phyloP scores from a whole-genome alignment of 2,888 invertebrate species.

The Drosophila neutralis region DNA sequence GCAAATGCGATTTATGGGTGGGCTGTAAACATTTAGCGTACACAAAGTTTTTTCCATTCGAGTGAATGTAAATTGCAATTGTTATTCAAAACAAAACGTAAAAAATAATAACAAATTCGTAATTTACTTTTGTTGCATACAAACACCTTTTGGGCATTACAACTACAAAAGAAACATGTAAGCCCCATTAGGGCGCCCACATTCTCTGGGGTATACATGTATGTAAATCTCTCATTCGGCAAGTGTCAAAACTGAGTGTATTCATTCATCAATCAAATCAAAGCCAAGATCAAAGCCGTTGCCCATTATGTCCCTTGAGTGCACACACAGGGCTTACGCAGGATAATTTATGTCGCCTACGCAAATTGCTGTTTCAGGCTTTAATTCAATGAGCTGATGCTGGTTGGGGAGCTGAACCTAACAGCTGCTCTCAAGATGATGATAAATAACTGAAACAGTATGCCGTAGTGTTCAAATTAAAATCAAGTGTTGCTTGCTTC shows the following conservation, averaged over 20 bases:
- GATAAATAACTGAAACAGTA: constrained; percentile 31
- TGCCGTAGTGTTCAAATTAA: not conserved
- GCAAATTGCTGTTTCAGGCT: constrained; percentile 49
- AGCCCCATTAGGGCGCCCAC: not conserved
- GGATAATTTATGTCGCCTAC: constrained; percentile 38
- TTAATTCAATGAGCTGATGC: constrained; percentile 37
- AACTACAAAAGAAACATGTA: not conserved
- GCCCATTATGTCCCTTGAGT: constrained; percentile 33
- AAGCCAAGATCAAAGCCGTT: constrained; percentile 47
- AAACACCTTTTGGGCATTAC: not conserved
- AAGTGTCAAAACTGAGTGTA: constrained; percentile 53
- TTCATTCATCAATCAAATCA: constrained; percentile 68
- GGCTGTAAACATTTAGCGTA: constrained; percentile 35
- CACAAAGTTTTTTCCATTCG: constrained; percentile 37
- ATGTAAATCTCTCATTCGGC: constrained; percentile 17
- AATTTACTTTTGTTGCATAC: not conserved
- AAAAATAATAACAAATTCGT: not conserved
- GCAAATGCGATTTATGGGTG: constrained; percentile 39
- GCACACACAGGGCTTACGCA: constrained; percentile 15
- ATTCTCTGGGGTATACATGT: not conserved
- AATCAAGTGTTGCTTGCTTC: not conserved
- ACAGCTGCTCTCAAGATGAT: constrained; percentile 8
- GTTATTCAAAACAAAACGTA: constrained; percentile 10
- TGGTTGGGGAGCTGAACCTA: constrained; percentile 10
- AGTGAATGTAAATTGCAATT: constrained; percentile 12